Evolutionary conservation across 30 jellyfish, hydroid and myxozoan genomes (phyloP).

Genomic region (Sanderia malayensis): DNA sequence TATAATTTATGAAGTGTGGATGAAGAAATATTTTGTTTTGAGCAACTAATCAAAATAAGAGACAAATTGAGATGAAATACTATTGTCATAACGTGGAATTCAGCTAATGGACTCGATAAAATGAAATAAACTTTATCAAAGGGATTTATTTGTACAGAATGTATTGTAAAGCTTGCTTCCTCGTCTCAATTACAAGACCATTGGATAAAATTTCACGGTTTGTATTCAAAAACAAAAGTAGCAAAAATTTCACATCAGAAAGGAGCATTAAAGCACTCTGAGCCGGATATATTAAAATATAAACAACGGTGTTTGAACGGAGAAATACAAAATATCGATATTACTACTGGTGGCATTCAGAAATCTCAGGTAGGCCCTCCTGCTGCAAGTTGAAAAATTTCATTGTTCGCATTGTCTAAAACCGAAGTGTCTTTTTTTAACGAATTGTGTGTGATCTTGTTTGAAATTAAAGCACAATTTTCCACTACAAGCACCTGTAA

Average conservation of each 20-base stretch:
- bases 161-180: conserved; percentile 70
- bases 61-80: too few relatives aligned
- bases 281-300: too few relatives aligned
- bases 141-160: conserved; percentile 74
- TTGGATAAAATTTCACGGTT: conserved; percentile 77
- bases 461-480: background rate
- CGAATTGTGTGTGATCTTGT: background rate
- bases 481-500: too few relatives aligned
- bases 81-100: too few relatives aligned
- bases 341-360: background rate
- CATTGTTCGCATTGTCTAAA: background rate
- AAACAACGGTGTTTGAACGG: background rate
- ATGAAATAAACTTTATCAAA: conserved; percentile 1
- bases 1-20: too few relatives aligned
- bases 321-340: background rate
- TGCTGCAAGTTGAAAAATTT: background rate
- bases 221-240: conserved; percentile 7
- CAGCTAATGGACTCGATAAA: too few relatives aligned
- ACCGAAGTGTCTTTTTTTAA: background rate
- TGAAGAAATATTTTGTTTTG: too few relatives aligned
- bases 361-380: background rate
- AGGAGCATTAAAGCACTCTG: background rate
- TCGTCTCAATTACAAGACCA: conserved; percentile 72
- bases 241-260: too few relatives aligned
- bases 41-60: too few relatives aligned